Evolutionary conservation across 2,888 invertebrate genomes (phyloP).

Genomic region (Aleiodes leptofemur): DNA sequence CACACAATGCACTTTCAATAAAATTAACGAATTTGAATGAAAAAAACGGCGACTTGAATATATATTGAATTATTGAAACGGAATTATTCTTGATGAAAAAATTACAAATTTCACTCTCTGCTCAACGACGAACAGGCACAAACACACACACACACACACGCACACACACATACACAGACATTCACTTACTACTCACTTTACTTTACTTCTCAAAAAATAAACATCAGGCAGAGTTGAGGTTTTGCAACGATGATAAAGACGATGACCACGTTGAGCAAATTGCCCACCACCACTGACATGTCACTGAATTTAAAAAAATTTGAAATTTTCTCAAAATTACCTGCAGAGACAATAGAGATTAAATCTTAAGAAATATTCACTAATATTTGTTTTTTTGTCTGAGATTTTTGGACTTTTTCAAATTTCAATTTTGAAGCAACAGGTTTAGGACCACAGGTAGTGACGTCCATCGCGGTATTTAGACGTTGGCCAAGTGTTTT

Average conservation of each 20-base stretch:
- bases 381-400: neutral
- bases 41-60: too few relatives aligned
- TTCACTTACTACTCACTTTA: neutral
- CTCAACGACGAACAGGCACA: neutral
- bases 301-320: neutral
- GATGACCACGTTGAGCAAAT: too few relatives aligned
- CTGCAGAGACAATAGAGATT: too few relatives aligned
- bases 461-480: constrained; percentile 61
- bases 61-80: constrained; percentile 5
- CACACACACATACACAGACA: too few relatives aligned
- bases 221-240: neutral
- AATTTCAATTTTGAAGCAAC: constrained; percentile 60
- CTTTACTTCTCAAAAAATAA: constrained; percentile 21
- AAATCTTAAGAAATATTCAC: neutral
- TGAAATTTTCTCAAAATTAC: neutral
- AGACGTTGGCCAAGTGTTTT: neutral
- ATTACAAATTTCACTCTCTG: neutral
- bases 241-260: neutral
- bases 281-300: neutral
- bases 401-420: neutral
- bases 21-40: too few relatives aligned
- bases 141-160: neutral
- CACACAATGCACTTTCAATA: too few relatives aligned
- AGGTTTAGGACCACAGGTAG: constrained; percentile 61
- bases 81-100: neutral